Evolutionary conservation across 2,888 invertebrate genomes (phyloP).

Genomic region (Julus scandinavius): DNA sequence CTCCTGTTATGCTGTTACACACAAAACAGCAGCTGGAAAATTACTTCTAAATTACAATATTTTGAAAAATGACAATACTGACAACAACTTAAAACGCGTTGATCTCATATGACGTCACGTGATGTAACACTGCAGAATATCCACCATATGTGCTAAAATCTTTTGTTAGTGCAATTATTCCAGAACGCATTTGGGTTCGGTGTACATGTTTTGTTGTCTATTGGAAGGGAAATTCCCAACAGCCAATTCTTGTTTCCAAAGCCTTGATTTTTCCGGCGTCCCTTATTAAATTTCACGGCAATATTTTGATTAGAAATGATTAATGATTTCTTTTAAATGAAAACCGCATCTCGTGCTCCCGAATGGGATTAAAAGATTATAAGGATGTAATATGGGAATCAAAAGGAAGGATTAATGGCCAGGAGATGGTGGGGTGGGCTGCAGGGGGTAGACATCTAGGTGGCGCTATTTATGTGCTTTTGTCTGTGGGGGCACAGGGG

Average conservation of each 20-base stretch:
- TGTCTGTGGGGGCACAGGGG: conserved; percentile 33
- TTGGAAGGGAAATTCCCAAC: background rate
- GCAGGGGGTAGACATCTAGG: conserved; percentile 39
- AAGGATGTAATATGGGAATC: conserved; percentile 52
- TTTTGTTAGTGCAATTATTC: too few species aligned
- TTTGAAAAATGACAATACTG: too few species aligned
- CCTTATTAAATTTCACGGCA: background rate
- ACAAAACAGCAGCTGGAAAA: too few species aligned
- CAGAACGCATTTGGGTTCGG: too few species aligned
- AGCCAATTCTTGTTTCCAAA: background rate
- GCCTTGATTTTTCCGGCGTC: background rate
- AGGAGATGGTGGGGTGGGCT: conserved; percentile 22
- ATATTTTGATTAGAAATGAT: conserved; percentile 49
- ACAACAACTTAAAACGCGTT: too few species aligned
- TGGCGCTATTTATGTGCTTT: conserved; percentile 43
- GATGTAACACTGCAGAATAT: too few species aligned
- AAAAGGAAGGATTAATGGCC: conserved; percentile 52
- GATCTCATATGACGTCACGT: too few species aligned
- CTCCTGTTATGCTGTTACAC: too few species aligned
- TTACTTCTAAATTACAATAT: too few species aligned
- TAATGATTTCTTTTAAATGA: conserved; percentile 50
- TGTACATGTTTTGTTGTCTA: too few species aligned
- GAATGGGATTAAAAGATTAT: conserved; percentile 54
- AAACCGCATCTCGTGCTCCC: conserved; percentile 50
- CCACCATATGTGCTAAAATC: too few species aligned